These are phyloP conservation scores for Nipponacmea schrenckii DNA, from an alignment of 2,888 invertebrate species.

Conservation along the genomic window DNA sequence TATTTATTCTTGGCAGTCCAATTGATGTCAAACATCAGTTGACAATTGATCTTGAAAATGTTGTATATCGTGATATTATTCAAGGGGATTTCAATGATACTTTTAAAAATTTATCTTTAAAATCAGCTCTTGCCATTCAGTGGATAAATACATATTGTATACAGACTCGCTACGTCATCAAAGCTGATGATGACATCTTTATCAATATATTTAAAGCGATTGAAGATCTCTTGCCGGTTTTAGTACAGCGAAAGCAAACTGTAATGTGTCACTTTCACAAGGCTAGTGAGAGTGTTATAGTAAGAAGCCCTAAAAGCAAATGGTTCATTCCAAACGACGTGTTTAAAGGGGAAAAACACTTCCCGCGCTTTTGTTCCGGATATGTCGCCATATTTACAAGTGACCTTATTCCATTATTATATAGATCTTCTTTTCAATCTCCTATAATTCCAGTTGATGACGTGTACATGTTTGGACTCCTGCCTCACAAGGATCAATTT, in stretches of 20 bases:
- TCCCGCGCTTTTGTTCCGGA: constrained; percentile 62
- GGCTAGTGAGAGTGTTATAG: constrained; percentile 39
- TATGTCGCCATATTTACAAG: constrained; percentile 49
- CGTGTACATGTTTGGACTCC: constrained; percentile 58
- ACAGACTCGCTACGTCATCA: constrained; percentile 38
- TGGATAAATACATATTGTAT: constrained; percentile 39
- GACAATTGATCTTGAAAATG: constrained; percentile 40
- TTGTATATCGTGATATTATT: constrained; percentile 39
- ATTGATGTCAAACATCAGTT: constrained; percentile 31
- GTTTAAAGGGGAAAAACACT: constrained; percentile 39
- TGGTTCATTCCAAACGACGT: constrained; percentile 48
- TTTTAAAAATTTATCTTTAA: constrained; percentile 38
- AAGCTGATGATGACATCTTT: constrained; percentile 49
- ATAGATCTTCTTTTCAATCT: constrained; percentile 42
- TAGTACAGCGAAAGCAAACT: constrained; percentile 31
- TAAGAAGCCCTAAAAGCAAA: constrained; percentile 40
- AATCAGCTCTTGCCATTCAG: constrained; percentile 36
- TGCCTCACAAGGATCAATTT: constrained; percentile 37
- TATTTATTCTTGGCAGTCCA: constrained; percentile 42
- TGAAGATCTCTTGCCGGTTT: constrained; percentile 38
- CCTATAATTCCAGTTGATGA: constrained; percentile 60
- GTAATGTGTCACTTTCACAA: constrained; percentile 44
- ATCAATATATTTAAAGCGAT: constrained; percentile 48
- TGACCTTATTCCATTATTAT: constrained; percentile 46
- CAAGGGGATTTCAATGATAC: constrained; percentile 40